Conservation (phyloP, 2,888 invertebrate genomes). For the Tholera decimalis region DNA sequence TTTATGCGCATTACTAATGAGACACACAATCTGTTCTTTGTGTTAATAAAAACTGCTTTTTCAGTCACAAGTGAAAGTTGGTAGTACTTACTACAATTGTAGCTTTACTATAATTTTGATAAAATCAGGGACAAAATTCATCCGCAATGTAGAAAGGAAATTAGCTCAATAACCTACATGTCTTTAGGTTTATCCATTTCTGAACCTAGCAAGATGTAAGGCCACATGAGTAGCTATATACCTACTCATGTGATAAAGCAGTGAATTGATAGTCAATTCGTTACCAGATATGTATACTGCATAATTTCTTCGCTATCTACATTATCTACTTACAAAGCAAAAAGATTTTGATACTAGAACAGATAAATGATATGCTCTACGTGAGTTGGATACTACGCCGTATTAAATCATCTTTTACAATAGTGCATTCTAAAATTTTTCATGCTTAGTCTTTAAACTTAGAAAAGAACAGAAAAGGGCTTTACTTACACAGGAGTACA, state of each 20-base stretch:
- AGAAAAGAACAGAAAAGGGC: background rate
- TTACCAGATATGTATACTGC: background rate
- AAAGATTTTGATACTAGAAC: background rate
- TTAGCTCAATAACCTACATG: background rate
- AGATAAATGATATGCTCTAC: conserved; percentile 1
- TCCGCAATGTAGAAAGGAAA: too few species aligned
- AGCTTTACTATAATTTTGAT: background rate
- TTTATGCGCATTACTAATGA: conserved; percentile 1
- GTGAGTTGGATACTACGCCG: background rate
- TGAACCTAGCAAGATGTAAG: background rate
- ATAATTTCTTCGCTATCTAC: background rate
- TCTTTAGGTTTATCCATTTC: background rate
- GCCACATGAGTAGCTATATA: too few species aligned
- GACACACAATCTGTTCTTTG: conserved; percentile 3
- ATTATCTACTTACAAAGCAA: background rate
- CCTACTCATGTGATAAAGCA: too few species aligned
- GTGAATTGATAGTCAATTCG: background rate
- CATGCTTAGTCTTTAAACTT: background rate
- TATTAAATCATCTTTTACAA: background rate
- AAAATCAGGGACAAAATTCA: too few species aligned
- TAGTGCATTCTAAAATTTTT: background rate
- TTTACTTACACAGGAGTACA: conserved; percentile 45
- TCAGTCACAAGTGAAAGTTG: background rate
- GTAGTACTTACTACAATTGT: too few species aligned
- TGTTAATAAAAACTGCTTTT: too few species aligned